Base-by-base conservation (phyloP, 2,888 invertebrate genomes). In the Andrena fulva region DNA sequence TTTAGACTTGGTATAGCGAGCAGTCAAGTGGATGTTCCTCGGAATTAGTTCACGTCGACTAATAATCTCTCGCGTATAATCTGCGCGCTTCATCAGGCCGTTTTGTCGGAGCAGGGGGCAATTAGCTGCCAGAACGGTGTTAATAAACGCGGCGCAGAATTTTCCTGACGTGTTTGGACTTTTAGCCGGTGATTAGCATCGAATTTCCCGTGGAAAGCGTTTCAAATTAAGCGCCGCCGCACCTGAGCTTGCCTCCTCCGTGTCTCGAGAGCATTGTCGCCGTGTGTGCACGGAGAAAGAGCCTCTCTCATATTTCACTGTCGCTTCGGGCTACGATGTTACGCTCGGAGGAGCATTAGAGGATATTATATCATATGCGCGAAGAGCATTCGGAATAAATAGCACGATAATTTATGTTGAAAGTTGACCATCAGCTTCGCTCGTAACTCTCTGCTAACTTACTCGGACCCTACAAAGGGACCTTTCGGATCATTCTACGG, bases 191-290 rank as follows among this genome's bases (percentile, higher is more conserved):
- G 89, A 91, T 92, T 89, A 90, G 89, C 86, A 84, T 88, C 86
- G 88, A 89, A 89, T 89, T 89, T 87, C 86, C 82, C 81, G 77
- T 52, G 77, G 88, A 87, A 90, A 91, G 85, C 88, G 88, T 92
- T 92, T 92, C 89, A 91, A 92, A 92, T 92, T 92, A 91, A 91
- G 82, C 88, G 76, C 72, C 83, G 78, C 66, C 81, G 80, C 91
- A 92, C 90, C 92, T 92, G 91, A 86, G 90, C 85, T 85, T 86
- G 66, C 69, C 69, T 52, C 68, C 16, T 56, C 20, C 8, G 33
- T 62, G 10, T 56, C 64, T 73, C 77, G 81, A 78, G 77, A 73
- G 79, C 52, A 62, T 64, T 56, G 70, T 60, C 71, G 62, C 62
- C 50, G 68, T 56, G 69, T 52, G 77, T 59, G 72, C 64, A 20